Percentiles rank a stretch among this genome's conserved stretches.
phyloP scores from a whole-genome alignment of 1,140 invertebrate species.

The Scaptomyza montana region DNA sequence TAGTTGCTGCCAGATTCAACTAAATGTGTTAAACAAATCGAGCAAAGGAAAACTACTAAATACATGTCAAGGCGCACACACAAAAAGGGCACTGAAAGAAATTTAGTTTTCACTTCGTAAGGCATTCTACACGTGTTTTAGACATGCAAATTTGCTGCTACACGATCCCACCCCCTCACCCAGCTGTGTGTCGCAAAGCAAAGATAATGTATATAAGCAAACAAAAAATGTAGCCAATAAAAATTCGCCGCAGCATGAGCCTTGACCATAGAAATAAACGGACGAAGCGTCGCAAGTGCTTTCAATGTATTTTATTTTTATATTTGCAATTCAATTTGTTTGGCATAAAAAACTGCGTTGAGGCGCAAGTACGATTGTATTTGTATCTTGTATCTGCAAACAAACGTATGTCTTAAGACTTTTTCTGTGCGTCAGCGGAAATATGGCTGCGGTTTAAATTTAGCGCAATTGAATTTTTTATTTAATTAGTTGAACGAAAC shows the following conservation, averaged over 20 bases:
- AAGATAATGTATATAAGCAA: conserved; percentile 29
- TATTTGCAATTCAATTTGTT: conserved; percentile 61
- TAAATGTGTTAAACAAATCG: conserved; percentile 44
- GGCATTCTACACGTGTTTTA: conserved; percentile 50
- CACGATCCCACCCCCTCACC: conserved; percentile 1
- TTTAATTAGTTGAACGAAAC: conserved; percentile 55
- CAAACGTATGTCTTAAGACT: conserved; percentile 16
- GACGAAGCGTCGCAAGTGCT: conserved; percentile 35
- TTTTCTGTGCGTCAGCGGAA: conserved; percentile 75
- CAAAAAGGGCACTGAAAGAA: conserved; percentile 52
- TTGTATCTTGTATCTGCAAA: conserved; percentile 14
- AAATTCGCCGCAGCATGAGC: conserved; percentile 46
- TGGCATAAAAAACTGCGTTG: conserved; percentile 62
- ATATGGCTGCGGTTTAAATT: conserved; percentile 46
- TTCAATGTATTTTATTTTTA: conserved; percentile 36
- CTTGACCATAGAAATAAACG: conserved; percentile 60
- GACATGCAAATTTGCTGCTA: conserved; percentile 41
- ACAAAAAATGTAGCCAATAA: conserved; percentile 53
- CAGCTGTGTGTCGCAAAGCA: conserved; percentile 9
- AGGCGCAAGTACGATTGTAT: conserved; percentile 30
- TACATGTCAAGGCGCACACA: conserved; percentile 53
- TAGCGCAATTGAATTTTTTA: conserved; percentile 56
- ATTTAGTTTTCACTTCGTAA: conserved; percentile 26
- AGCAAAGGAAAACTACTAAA: conserved; percentile 52
- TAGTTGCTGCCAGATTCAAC: conserved; percentile 29